phyloP scores from a whole-genome alignment of 2,113 vertebrate genomes.

The Albula goreensis region DNA sequence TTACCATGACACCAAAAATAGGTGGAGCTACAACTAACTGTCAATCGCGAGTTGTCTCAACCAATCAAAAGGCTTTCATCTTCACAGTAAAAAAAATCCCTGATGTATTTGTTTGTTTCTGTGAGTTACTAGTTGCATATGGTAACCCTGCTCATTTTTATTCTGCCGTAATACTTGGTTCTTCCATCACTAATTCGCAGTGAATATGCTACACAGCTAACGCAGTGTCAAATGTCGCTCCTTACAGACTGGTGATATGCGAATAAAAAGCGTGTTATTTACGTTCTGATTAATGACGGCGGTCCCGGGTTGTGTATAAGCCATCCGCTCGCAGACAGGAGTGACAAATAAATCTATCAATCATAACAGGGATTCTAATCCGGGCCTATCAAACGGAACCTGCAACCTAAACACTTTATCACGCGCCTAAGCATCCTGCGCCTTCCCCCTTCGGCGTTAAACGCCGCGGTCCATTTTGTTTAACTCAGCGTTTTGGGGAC shows the following conservation, averaged over 20 bases:
- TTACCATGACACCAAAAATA: no score
- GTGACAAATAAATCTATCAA: slow-evolving; percentile 76
- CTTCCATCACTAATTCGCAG: slow-evolving; percentile 47
- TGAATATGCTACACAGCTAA: slow-evolving; percentile 41
- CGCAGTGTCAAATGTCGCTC: slow-evolving; percentile 59
- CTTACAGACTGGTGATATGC: slow-evolving; percentile 56
- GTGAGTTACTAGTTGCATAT: no score
- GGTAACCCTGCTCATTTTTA: no score
- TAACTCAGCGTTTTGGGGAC: slow-evolving; percentile 49
- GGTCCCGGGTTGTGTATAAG: slow-evolving; percentile 47
- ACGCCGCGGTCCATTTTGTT: slow-evolving; percentile 1
- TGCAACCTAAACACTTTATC: slow-evolving; percentile 70
- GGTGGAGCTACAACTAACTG: no score
- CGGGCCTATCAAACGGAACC: slow-evolving; percentile 59
- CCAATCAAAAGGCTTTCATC: no score
- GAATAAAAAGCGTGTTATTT: slow-evolving; percentile 64
- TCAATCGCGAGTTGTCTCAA: no score
- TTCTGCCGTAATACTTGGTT: neutral
- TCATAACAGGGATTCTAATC: slow-evolving; percentile 65
- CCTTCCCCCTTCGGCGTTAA: neutral
- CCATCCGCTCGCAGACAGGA: slow-evolving; percentile 56
- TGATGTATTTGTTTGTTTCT: no score
- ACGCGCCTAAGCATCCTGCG: slow-evolving; percentile 22
- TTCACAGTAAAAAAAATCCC: no score
- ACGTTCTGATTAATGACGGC: slow-evolving; percentile 71